A percentile compares a stretch with the other conserved stretches of the same genome.
Conservation (phyloP, 2,797 vertebrate genomes). For the Peromyscus attwateri region DNA sequence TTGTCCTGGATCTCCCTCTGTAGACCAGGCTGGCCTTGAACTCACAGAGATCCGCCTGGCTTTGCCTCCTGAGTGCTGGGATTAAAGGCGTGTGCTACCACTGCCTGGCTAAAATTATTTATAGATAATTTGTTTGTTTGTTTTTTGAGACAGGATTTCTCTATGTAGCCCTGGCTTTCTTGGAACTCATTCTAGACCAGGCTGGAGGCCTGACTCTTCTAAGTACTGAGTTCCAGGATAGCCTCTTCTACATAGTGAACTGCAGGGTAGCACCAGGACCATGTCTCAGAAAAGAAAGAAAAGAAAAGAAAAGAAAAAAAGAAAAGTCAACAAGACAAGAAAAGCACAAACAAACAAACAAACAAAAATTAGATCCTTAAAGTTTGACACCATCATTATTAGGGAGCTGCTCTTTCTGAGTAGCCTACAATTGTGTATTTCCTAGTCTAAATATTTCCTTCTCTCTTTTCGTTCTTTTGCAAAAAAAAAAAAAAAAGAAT, state of each 20-base stretch:
- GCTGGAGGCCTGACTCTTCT: neutral
- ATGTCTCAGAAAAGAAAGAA: neutral
- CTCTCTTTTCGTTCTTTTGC: neutral
- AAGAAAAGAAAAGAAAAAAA: neutral
- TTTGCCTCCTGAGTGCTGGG: no score
- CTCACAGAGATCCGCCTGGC: no score
- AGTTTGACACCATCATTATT: neutral
- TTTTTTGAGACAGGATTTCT: no score
- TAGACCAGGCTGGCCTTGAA: no score
- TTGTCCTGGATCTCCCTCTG: no score
- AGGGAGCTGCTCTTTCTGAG: conserved; percentile 67
- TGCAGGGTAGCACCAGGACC: no score
- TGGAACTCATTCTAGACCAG: no score
- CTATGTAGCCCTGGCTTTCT: no score
- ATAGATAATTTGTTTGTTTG: no score
- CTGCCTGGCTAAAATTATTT: no score
- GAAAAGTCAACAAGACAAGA: neutral
- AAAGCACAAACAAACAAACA: neutral
- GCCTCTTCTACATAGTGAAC: neutral
- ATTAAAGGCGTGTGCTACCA: no score
- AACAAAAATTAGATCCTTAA: neutral
- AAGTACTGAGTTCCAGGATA: neutral
- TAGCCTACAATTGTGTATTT: conserved; percentile 72
- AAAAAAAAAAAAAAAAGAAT: neutral
- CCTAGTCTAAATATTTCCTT: neutral